Conservation (phyloP, 2,888 invertebrate genomes). For the Tetrapedia diversipes region DNA sequence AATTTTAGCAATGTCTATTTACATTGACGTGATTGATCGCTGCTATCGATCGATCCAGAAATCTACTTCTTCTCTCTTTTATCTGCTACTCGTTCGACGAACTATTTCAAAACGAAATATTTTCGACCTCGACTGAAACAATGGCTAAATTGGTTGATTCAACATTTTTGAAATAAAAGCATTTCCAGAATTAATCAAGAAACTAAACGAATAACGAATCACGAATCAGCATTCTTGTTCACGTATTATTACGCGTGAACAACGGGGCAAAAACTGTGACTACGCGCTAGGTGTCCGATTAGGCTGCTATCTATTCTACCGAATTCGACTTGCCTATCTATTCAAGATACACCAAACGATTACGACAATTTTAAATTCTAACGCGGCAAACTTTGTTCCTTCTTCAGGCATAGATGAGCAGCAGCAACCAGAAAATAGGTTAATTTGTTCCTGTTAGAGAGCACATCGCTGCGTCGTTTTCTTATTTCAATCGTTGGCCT, state of each 20-base stretch:
- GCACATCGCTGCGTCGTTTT: constrained; percentile 7
- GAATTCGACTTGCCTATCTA: constrained; percentile 7
- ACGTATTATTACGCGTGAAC: constrained; percentile 21
- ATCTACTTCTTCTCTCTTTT: background rate
- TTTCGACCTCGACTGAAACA: too few relatives aligned
- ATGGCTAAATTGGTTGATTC: too few relatives aligned
- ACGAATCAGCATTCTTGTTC: constrained; percentile 28
- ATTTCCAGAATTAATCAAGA: too few relatives aligned
- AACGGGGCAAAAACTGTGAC: too few relatives aligned
- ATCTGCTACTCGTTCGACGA: background rate
- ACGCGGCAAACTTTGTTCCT: constrained; percentile 68
- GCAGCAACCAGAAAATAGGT: constrained; percentile 68
- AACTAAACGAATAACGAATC: too few relatives aligned
- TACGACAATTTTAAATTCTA: constrained; percentile 79
- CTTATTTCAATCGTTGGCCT: constrained; percentile 18
- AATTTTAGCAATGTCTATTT: constrained; percentile 32
- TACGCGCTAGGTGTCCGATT: constrained; percentile 27
- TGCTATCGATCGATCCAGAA: constrained; percentile 17
- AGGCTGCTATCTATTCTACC: constrained; percentile 19
- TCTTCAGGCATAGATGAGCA: constrained; percentile 45
- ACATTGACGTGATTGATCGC: constrained; percentile 13
- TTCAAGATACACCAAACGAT: constrained; percentile 42
- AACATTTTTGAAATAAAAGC: too few relatives aligned
- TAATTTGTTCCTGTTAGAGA: constrained; percentile 43
- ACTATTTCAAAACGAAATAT: constrained; percentile 11